A percentile compares a stretch with the other conserved stretches of the same genome.
These are phyloP conservation scores for Sebastes taczanowskii DNA, from an alignment of 2,797 vertebrate species.

Conservation along the genomic window DNA sequence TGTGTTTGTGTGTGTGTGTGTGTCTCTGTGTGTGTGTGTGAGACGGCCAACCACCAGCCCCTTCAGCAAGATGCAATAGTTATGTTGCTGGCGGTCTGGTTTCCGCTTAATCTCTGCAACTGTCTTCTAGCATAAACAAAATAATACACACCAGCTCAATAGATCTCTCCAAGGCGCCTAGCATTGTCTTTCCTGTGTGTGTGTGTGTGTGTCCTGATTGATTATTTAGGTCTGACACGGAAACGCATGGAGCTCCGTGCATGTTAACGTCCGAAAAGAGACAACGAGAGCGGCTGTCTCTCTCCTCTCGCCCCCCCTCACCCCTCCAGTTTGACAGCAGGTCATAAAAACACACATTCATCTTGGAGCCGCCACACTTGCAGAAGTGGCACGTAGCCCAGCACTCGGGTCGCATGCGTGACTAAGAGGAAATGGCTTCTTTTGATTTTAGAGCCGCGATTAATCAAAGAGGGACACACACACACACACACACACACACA, in stretches of 20 bases:
- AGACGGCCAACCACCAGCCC: neutral
- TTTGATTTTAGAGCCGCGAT: slow-evolving; percentile 67
- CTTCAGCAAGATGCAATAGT: slow-evolving; percentile 1
- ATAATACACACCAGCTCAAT: slow-evolving; percentile 19
- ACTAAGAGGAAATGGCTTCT: slow-evolving; percentile 74
- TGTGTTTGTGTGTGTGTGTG: neutral
- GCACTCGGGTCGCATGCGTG: slow-evolving; percentile 55
- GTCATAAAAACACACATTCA: slow-evolving; percentile 83
- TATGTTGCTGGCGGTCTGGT: slow-evolving; percentile 32
- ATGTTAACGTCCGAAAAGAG: slow-evolving; percentile 30
- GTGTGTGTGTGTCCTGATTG: neutral
- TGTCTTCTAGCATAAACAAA: slow-evolving; percentile 32
- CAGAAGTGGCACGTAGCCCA: slow-evolving; percentile 55
- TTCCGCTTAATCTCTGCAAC: slow-evolving; percentile 30
- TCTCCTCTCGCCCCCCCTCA: neutral
- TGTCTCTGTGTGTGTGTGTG: neutral
- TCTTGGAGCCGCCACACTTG: slow-evolving; percentile 54
- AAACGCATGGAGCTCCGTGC: slow-evolving; percentile 1
- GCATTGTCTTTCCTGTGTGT: neutral
- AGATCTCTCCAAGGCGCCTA: neutral
- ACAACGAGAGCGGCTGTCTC: neutral
- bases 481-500: neutral
- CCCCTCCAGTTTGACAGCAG: slow-evolving; percentile 38
- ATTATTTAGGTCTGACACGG: slow-evolving; percentile 22
- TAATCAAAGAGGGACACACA: slow-evolving; percentile 53